Conservation (phyloP, 2,888 invertebrate genomes). For the Pollenia labialis region DNA sequence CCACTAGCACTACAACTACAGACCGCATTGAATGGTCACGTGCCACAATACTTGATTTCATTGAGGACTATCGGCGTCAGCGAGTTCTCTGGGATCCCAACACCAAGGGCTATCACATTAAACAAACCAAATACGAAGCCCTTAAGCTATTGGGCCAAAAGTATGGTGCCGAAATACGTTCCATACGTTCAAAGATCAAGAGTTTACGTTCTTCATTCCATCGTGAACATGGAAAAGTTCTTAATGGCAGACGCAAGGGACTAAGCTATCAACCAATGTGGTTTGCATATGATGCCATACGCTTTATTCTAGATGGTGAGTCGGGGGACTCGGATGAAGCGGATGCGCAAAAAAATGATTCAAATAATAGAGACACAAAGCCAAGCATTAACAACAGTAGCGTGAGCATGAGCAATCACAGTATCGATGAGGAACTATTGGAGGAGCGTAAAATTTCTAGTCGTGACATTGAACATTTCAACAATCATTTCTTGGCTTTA, state of each 20-base stretch:
- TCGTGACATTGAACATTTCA: slow-evolving; percentile 72
- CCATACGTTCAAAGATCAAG: slow-evolving; percentile 83
- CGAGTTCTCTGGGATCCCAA: slow-evolving; percentile 83
- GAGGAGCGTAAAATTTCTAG: slow-evolving; percentile 71
- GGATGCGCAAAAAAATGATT: slow-evolving; percentile 64
- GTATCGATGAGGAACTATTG: slow-evolving; percentile 66
- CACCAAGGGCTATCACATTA: slow-evolving; percentile 83
- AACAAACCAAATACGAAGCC: slow-evolving; percentile 83
- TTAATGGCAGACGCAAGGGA: slow-evolving; percentile 81
- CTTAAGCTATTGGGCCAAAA: slow-evolving; percentile 81
- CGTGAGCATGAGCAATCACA: slow-evolving; percentile 49
- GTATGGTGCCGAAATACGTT: slow-evolving; percentile 82
- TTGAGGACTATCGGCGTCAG: slow-evolving; percentile 82
- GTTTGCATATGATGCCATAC: slow-evolving; percentile 83
- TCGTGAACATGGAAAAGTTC: slow-evolving; percentile 82
- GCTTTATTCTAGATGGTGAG: slow-evolving; percentile 82
- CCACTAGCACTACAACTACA: slow-evolving; percentile 58
- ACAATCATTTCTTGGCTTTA: slow-evolving; percentile 72
- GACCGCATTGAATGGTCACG: slow-evolving; percentile 83
- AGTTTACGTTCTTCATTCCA: slow-evolving; percentile 83
- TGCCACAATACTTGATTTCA: slow-evolving; percentile 81
- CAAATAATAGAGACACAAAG: slow-evolving; percentile 46
- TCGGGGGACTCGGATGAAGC: slow-evolving; percentile 74
- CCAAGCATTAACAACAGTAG: slow-evolving; percentile 56
- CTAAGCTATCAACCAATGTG: slow-evolving; percentile 83